phyloP scores from a whole-genome alignment of 2,797 vertebrate species.

The Neostethus bicornis region DNA sequence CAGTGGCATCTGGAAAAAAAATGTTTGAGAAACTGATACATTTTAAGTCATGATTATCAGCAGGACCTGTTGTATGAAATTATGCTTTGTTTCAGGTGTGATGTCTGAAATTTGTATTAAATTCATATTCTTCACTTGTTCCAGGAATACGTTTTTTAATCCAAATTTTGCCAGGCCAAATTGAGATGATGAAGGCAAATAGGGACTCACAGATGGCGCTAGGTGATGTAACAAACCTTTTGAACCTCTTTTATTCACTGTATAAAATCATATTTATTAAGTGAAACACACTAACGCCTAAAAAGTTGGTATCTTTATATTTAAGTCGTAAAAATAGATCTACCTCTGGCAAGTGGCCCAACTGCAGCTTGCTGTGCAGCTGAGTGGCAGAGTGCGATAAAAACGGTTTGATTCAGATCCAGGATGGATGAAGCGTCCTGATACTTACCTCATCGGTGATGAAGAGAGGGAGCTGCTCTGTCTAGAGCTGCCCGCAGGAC shows the following conservation, averaged over 20 bases:
- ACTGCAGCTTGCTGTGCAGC: background rate
- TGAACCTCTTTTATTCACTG: background rate
- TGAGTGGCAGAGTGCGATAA: background rate
- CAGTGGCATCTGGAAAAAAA: too few relatives aligned
- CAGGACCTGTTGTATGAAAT: too few relatives aligned
- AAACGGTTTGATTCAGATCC: background rate
- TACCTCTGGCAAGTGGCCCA: background rate
- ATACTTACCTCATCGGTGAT: constrained; percentile 76
- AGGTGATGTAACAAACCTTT: background rate
- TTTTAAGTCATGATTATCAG: too few relatives aligned
- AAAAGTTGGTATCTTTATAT: too few relatives aligned
- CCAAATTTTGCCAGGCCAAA: too few relatives aligned
- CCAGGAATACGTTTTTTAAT: too few relatives aligned
- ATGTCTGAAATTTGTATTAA: too few relatives aligned
- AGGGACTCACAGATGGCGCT: background rate
- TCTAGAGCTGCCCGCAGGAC: constrained; percentile 74
- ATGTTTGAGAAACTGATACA: too few relatives aligned
- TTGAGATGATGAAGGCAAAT: background rate
- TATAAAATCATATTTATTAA: too few relatives aligned
- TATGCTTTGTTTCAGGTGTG: too few relatives aligned
- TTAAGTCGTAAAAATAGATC: background rate
- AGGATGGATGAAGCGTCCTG: background rate
- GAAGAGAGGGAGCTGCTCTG: constrained; percentile 77
- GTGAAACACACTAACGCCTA: too few relatives aligned
- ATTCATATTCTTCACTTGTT: too few relatives aligned